Evolutionary conservation across 2,113 vertebrate species (phyloP), one percentile per base, ranked within the genome.

Genomic region (Gallinago jamesoni): DNA sequence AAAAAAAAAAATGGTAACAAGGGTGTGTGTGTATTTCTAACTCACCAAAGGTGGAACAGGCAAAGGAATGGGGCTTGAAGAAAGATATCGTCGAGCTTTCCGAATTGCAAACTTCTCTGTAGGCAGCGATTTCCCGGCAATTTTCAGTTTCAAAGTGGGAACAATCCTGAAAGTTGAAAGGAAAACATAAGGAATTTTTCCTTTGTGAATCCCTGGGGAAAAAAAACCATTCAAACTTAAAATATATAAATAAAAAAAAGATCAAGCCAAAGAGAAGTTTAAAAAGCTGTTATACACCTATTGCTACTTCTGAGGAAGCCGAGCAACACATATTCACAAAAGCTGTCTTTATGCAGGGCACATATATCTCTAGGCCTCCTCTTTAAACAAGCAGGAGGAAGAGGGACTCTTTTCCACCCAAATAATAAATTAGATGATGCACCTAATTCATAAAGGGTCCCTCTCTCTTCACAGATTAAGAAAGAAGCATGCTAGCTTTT

Each of bases 101-200:
- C 99, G 98, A 97, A 99, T 99, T 13, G 99, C 99, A 98, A 99
- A 99, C 98, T 99, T 99, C 96, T 99, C 99, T 6, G 99, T 99
- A 64, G 99, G 99, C 84, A 99, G 97, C 89, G 99, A 99, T 93
- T 99, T 99, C 76, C 99, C 99, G n/a, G 99, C 99, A 83, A 99
- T 99, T 98, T 99, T 99, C 98, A 99, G 98, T 97, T 99, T 99
- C 95, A 99, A 97, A 55, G 98, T 98, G 57, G 98, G 98, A 48
- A 99, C 99, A 86, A 98, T 98, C 95, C 99, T 99, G 97, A 60
- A 98, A 96, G 43, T 79, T 84, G 82, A 89, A 86, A 90, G 57
- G n/a, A 76, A 87, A 77, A 84, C 0, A 0, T 81, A 80, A 86
- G 67, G 33, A 80, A 19, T 50, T 82, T 86, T 83, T 33, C 20